phyloP scores from a whole-genome alignment of 2,113 vertebrate genomes.

The Oostethus manadensis region DNA sequence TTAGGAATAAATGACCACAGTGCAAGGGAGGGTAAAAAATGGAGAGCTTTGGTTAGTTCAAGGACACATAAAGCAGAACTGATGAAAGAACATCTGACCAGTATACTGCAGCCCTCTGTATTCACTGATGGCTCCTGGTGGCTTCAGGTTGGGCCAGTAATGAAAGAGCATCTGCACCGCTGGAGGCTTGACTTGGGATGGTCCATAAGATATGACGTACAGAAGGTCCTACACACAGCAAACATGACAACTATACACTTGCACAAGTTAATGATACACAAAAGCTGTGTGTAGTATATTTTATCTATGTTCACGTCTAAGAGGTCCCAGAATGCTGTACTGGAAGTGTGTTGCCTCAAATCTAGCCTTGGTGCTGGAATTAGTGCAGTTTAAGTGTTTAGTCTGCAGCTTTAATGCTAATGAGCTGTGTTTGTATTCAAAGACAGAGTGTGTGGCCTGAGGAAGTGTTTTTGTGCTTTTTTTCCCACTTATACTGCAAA shows the following conservation, averaged over 20 bases:
- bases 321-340: too few species aligned
- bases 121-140: conserved; percentile 96
- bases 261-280: neutral
- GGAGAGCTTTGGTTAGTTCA: conserved; percentile 23
- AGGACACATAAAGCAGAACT: conserved; percentile 10
- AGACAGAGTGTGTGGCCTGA: too few species aligned
- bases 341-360: too few species aligned
- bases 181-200: conserved; percentile 96
- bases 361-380: too few species aligned
- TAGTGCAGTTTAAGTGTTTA: too few species aligned
- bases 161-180: conserved; percentile 99
- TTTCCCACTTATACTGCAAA: too few species aligned
- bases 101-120: conserved; percentile 98
- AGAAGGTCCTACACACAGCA: conserved; percentile 82
- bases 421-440: too few species aligned
- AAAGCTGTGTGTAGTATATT: too few species aligned
- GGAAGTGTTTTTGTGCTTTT: too few species aligned
- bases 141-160: conserved; percentile 98
- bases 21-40: conserved; percentile 1
- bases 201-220: conserved; percentile 97
- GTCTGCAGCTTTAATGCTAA: too few species aligned
- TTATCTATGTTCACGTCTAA: too few species aligned
- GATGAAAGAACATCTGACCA: conserved; percentile 70
- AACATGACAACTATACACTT: conserved; percentile 9
- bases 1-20: conserved; percentile 28